These are phyloP conservation scores for Catajapyx aquilonaris DNA, from an alignment of 1,140 invertebrate genomes.

Conservation along the genomic window DNA sequence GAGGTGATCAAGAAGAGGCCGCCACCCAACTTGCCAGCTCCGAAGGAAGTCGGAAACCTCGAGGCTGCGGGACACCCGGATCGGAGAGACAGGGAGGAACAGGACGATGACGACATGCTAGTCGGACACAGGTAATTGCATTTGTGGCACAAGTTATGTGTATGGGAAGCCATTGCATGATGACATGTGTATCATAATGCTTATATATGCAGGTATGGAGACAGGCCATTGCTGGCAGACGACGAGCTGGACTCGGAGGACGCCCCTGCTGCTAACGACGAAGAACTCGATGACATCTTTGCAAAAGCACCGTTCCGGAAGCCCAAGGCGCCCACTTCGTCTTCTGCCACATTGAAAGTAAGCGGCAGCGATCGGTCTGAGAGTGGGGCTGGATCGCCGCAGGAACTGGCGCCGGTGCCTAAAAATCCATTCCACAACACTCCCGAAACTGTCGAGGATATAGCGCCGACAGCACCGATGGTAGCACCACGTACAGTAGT, in stretches of 20 bases:
- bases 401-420: no score
- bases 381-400: no score
- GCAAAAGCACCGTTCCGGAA: conserved; percentile 4
- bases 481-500: no score
- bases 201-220: no score
- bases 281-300: conserved; percentile 1
- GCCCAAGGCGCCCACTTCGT: conserved; percentile 10
- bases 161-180: no score
- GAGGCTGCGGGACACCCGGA: conserved; percentile 11
- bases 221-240: conserved; percentile 50
- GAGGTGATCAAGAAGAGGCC: conserved; percentile 6
- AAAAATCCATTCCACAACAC: no score
- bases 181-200: no score
- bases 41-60: conserved; percentile 11
- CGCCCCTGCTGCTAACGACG: conserved; percentile 22
- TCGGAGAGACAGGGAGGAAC: conserved; percentile 20
- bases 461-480: no score
- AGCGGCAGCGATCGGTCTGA: conserved; percentile 17
- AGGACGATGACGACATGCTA: conserved; percentile 9
- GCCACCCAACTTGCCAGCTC: conserved; percentile 7
- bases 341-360: conserved; percentile 7
- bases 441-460: no score
- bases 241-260: conserved; percentile 50
- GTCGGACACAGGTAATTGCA: conserved; percentile 15
- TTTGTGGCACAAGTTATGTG: conserved; percentile 54